A percentile compares a stretch with the other conserved stretches of the same genome.
phyloP scores from a whole-genome alignment of 2,113 vertebrate genomes.

The Fregata magnificens region DNA sequence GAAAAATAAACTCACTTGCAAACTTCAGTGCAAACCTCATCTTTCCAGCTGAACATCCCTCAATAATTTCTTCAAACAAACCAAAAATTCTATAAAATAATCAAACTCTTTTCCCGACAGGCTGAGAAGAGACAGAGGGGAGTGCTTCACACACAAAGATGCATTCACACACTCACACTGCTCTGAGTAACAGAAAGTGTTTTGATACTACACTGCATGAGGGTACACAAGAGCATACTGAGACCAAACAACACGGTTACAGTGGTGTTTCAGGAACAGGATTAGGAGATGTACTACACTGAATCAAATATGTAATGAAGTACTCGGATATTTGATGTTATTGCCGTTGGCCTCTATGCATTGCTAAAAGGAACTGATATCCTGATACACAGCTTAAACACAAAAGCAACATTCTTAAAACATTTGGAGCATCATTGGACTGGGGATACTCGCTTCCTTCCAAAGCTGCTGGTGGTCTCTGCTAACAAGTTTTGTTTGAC shows the following conservation, averaged over 20 bases:
- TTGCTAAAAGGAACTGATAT: neutral
- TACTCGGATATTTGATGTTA: neutral
- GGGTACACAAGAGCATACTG: neutral
- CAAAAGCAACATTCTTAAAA: neutral
- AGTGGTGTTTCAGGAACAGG: neutral
- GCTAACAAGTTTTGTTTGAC: neutral
- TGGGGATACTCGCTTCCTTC: neutral
- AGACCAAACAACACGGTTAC: constrained; percentile 15
- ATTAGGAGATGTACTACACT: neutral
- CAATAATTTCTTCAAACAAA: constrained; percentile 33
- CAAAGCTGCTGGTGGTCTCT: neutral
- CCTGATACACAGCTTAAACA: neutral
- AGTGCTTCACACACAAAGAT: neutral
- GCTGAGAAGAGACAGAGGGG: neutral
- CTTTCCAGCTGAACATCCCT: neutral
- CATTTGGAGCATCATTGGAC: neutral
- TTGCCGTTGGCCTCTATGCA: neutral
- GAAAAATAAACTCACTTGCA: constrained; percentile 24
- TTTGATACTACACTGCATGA: constrained; percentile 2
- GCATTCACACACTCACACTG: neutral
- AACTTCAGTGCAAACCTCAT: neutral
- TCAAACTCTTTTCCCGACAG: neutral
- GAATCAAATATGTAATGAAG: neutral
- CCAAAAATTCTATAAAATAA: constrained; percentile 4
- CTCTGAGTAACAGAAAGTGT: neutral